Percentiles rank a stretch among this genome's conserved stretches.
Conservation (phyloP, 2,888 invertebrate genomes). For the Helicoverpa assulta region DNA sequence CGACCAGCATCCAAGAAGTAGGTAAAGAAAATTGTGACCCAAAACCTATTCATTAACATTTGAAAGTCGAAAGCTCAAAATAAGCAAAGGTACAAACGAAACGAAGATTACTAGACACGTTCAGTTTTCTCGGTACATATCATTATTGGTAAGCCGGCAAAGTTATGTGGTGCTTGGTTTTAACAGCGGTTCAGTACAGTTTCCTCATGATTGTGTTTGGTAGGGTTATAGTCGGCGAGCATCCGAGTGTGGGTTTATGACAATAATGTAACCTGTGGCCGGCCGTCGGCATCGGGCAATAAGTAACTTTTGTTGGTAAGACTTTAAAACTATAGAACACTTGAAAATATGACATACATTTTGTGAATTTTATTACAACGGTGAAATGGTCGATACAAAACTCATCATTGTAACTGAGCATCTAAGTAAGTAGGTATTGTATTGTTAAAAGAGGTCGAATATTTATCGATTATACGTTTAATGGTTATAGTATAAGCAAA, state of each 20-base stretch:
- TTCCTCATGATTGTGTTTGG: constrained; percentile 67
- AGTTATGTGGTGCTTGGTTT: constrained; percentile 54
- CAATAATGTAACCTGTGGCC: constrained; percentile 82
- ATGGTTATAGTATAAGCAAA: constrained; percentile 8
- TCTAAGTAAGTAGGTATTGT: not conserved
- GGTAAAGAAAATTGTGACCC: constrained; percentile 49
- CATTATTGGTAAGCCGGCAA: constrained; percentile 64
- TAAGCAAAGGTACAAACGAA: constrained; percentile 46
- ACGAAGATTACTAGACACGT: constrained; percentile 55
- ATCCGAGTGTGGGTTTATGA: constrained; percentile 72
- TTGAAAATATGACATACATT: constrained; percentile 63
- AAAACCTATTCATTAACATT: constrained; percentile 48
- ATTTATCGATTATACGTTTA: not conserved
- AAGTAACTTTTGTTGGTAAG: constrained; percentile 84
- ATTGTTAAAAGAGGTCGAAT: not conserved
- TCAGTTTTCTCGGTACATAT: constrained; percentile 60
- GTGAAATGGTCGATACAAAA: not conserved
- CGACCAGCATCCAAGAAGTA: constrained; percentile 35
- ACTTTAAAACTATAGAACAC: constrained; percentile 81
- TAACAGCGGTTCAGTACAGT: constrained; percentile 63
- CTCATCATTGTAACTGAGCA: not conserved
- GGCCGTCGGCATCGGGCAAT: constrained; percentile 80
- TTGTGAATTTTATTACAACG: not conserved
- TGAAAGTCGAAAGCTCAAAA: constrained; percentile 61
- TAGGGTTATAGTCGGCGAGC: constrained; percentile 71